These are phyloP conservation scores for Hypocryptadius cinnamomeus DNA, from an alignment of 2,113 vertebrate genomes.

Conservation along the genomic window DNA sequence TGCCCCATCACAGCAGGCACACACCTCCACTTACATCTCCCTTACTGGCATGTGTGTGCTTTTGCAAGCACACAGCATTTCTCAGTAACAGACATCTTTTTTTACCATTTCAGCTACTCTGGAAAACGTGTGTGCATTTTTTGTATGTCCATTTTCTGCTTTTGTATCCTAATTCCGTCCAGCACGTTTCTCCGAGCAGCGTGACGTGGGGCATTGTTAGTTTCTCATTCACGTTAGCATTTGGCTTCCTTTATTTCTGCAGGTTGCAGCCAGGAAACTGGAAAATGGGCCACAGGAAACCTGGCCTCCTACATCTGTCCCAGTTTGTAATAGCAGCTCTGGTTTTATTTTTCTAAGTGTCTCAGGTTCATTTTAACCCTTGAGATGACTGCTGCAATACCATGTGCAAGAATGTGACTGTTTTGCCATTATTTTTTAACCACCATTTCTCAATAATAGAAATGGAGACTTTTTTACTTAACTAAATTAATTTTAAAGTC, in stretches of 20 bases:
- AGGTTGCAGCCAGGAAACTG: slow-evolving; percentile 79
- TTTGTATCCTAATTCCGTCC: neutral
- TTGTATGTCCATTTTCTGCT: neutral
- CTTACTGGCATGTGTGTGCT: neutral
- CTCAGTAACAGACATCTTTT: neutral
- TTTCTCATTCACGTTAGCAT: slow-evolving; percentile 57
- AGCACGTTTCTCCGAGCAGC: neutral
- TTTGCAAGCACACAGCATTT: neutral
- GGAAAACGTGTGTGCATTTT: neutral
- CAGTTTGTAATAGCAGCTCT: slow-evolving; percentile 71
- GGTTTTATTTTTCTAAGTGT: slow-evolving; percentile 73
- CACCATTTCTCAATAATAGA: neutral
- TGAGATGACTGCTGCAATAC: neutral
- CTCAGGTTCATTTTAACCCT: slow-evolving; percentile 71
- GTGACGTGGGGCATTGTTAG: slow-evolving; percentile 34
- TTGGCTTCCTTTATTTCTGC: slow-evolving; percentile 71
- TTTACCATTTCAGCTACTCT: neutral
- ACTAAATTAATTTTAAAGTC: neutral
- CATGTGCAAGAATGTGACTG: neutral
- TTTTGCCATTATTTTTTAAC: neutral
- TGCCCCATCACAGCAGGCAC: neutral
- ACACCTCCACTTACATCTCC: neutral
- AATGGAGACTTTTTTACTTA: neutral
- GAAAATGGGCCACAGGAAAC: slow-evolving; percentile 82
- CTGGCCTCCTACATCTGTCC: slow-evolving; percentile 81